Conservation (phyloP, 2,113 vertebrate genomes). For the Rousettus leschenaultii region DNA sequence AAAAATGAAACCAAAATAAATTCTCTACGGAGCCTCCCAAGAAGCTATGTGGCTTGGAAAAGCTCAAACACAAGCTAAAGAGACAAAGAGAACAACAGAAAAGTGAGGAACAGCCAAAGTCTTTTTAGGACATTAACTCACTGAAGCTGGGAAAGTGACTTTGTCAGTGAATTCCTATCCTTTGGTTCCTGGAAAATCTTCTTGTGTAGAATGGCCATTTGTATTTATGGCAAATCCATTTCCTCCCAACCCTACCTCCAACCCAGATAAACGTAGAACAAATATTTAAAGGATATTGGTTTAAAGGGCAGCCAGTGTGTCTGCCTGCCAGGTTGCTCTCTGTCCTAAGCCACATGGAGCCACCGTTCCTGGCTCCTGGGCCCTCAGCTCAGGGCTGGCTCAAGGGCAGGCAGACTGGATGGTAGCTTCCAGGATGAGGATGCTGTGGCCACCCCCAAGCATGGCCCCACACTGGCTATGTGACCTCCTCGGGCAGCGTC, state of each 20-base stretch:
- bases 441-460: neutral
- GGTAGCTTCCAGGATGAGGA: neutral
- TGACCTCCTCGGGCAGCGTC: neutral
- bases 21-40: neutral
- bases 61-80: neutral
- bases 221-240: neutral
- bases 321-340: neutral
- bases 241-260: neutral
- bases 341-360: too few species aligned
- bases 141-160: neutral
- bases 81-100: neutral
- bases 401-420: neutral
- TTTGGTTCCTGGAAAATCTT: neutral
- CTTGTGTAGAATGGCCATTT: neutral
- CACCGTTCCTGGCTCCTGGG: neutral
- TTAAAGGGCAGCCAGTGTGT: neutral
- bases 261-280: neutral
- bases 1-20: conserved; percentile 46
- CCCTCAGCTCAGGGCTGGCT: neutral
- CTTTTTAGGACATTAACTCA: neutral
- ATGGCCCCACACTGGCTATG: accelerated
- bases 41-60: conserved; percentile 35
- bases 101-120: neutral
- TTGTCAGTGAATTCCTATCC: neutral
- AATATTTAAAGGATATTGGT: neutral